Percentiles rank a stretch among this genome's conserved stretches.
Evolutionary conservation across 2,888 invertebrate species (phyloP).

Genomic region (Rhaphigaster nebulosa): DNA sequence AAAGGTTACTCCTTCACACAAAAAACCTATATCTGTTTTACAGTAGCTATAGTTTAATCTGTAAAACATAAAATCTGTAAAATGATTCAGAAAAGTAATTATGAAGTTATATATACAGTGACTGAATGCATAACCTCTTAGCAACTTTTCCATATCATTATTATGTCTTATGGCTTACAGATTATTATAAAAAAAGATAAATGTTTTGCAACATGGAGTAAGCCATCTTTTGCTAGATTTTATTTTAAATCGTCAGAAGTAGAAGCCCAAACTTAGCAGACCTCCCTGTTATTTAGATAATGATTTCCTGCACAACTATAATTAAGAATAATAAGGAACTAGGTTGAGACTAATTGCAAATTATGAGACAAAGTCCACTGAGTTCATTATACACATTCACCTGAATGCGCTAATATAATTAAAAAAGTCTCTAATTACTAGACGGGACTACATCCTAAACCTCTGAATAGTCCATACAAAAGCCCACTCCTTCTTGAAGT

Average conservation of each 20-base stretch:
- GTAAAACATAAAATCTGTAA: no score
- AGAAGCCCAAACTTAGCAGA: background rate
- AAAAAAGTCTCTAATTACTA: conserved; percentile 3
- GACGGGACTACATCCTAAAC: background rate
- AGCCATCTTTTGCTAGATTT: no score
- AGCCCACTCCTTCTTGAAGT: background rate
- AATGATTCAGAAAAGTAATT: no score
- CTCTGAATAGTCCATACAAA: background rate
- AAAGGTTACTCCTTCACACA: no score
- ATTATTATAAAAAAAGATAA: no score
- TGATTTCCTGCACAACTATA: background rate
- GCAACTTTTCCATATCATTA: no score
- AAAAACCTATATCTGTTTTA: no score
- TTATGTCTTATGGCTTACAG: no score
- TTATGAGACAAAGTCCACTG: background rate
- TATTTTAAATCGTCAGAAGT: background rate
- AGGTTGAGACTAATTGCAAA: background rate
- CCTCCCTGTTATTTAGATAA: background rate
- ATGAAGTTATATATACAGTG: no score
- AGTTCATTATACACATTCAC: background rate
- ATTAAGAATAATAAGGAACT: background rate
- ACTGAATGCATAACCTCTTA: no score
- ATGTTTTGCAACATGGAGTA: no score
- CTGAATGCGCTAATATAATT: background rate
- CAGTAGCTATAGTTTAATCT: no score